These are phyloP conservation scores for Chrysina gloriosa DNA, from an alignment of 2,888 invertebrate genomes.

Conservation along the genomic window DNA sequence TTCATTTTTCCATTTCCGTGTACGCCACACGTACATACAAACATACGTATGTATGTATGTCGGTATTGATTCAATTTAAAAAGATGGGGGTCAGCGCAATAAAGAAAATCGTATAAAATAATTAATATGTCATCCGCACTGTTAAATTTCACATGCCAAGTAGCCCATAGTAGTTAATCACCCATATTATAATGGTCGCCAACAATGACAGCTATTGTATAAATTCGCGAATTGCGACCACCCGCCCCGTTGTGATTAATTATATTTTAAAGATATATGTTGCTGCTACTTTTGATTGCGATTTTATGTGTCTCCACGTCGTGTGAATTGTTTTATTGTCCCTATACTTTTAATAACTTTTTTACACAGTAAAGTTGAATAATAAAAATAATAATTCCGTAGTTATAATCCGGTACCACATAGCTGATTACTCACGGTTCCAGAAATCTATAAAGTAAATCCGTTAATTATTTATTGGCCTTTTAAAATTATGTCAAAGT, in stretches of 20 bases:
- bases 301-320: too few species aligned
- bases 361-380: too few species aligned
- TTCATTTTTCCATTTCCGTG: background rate
- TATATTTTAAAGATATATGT: constrained; percentile 44
- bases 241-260: constrained; percentile 43
- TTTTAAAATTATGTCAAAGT: too few species aligned
- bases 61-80: constrained; percentile 39
- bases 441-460: too few species aligned
- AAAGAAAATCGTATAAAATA: constrained; percentile 45
- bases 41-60: background rate
- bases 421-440: too few species aligned
- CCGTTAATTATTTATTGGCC: too few species aligned
- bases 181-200: constrained; percentile 46
- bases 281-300: constrained; percentile 23
- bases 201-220: constrained; percentile 46
- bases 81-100: constrained; percentile 38
- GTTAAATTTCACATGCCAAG: constrained; percentile 47
- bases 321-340: background rate
- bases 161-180: constrained; percentile 47
- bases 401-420: too few species aligned
- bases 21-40: background rate
- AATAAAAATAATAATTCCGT: too few species aligned
- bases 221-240: constrained; percentile 41
- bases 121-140: constrained; percentile 48
- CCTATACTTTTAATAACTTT: too few species aligned